phyloP scores from a whole-genome alignment of 2,113 vertebrate genomes.

The Coryphaenoides rupestris region DNA sequence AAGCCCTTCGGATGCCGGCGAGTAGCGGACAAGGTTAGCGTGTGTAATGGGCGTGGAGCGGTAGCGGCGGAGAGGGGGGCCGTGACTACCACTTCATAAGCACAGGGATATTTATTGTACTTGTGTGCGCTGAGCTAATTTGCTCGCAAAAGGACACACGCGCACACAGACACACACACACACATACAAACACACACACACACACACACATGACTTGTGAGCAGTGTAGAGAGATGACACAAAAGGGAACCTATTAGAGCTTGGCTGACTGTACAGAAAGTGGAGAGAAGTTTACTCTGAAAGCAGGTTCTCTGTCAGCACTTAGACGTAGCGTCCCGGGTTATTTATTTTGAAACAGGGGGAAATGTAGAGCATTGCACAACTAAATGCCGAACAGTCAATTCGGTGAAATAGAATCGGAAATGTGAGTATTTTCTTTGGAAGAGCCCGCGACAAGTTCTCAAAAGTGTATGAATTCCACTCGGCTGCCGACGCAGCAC shows the following conservation, averaged over 20 bases:
- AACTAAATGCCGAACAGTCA: conserved; percentile 45
- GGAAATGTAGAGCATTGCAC: conserved; percentile 52
- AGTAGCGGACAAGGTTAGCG: too few species aligned
- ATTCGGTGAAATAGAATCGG: conserved; percentile 40
- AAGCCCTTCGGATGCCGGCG: background rate
- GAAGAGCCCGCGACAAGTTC: background rate
- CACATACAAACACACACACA: too few species aligned
- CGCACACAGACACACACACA: too few species aligned
- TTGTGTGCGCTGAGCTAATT: too few species aligned
- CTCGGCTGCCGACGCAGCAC: too few species aligned
- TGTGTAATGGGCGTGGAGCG: too few species aligned
- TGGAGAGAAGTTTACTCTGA: conserved; percentile 44
- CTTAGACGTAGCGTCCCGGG: conserved; percentile 46
- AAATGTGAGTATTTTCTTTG: conserved; percentile 20
- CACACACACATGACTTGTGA: too few species aligned
- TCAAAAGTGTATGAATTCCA: too few species aligned
- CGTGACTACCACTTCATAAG: too few species aligned
- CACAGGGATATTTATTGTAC: too few species aligned
- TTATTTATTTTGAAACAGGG: conserved; percentile 50
- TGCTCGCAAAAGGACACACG: too few species aligned
- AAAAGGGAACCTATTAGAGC: conserved; percentile 20
- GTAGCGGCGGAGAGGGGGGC: too few species aligned
- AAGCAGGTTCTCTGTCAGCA: conserved; percentile 42
- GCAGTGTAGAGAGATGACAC: conserved; percentile 9
- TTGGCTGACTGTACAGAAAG: conserved; percentile 14